Conservation (phyloP, 1,140 invertebrate genomes). For the Trichogramma pretiosum region DNA sequence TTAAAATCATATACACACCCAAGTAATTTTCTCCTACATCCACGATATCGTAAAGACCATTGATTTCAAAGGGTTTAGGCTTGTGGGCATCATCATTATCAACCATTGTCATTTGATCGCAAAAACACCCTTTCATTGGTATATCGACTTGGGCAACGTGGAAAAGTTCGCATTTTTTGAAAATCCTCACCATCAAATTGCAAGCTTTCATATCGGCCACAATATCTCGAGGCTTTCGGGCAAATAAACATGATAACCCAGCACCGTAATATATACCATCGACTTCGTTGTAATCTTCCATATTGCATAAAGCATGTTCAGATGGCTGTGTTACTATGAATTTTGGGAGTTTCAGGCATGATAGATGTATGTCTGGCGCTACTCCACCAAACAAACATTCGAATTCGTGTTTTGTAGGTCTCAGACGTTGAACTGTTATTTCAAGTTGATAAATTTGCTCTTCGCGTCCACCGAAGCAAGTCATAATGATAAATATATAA, state of each 20-base stretch:
- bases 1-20: slow-evolving; percentile 21
- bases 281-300: slow-evolving; percentile 10
- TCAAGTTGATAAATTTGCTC: slow-evolving; percentile 36
- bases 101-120: slow-evolving; percentile 37
- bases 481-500: no score
- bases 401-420: slow-evolving; percentile 28
- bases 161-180: slow-evolving; percentile 34
- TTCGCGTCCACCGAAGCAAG: slow-evolving; percentile 33
- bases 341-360: no score
- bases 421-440: slow-evolving; percentile 32
- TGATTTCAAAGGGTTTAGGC: slow-evolving; percentile 32
- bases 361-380: no score
- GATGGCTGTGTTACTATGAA: no score
- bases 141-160: slow-evolving; percentile 35
- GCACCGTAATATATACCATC: slow-evolving; percentile 28
- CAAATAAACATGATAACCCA: slow-evolving; percentile 35
- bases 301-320: no score
- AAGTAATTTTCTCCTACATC: slow-evolving; percentile 36
- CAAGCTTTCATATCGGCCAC: slow-evolving; percentile 27
- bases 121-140: slow-evolving; percentile 33
- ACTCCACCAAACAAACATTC: no score
- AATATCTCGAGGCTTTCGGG: slow-evolving; percentile 31
- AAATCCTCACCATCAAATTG: slow-evolving; percentile 32
- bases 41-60: slow-evolving; percentile 26
- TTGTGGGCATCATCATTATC: slow-evolving; percentile 30